Percentiles rank a stretch among this genome's conserved stretches.
Conservation (phyloP, 1,140 invertebrate species). For the Nomia melanderi region DNA sequence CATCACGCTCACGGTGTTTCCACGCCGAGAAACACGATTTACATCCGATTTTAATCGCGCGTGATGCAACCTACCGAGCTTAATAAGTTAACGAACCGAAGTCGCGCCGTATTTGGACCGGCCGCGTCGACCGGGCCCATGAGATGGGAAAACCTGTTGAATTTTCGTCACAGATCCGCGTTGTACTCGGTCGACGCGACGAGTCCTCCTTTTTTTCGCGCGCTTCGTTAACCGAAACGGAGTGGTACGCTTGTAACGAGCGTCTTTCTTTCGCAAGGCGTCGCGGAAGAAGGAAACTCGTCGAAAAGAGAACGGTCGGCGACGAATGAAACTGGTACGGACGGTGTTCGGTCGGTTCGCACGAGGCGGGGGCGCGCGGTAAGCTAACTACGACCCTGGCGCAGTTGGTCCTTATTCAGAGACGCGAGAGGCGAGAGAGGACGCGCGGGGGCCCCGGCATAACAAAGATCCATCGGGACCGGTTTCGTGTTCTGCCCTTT, state of each 20-base stretch:
- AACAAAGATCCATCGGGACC: conserved; percentile 80
- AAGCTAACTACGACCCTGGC: conserved; percentile 51
- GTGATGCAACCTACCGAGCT: conserved; percentile 34
- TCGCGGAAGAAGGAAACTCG: not conserved
- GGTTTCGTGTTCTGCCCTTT: conserved; percentile 75
- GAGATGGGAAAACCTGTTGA: not conserved
- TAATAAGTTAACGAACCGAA: conserved; percentile 34
- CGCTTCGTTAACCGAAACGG: not conserved
- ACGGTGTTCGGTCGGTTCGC: not conserved
- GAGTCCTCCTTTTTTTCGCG: not conserved
- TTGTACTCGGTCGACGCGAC: not conserved
- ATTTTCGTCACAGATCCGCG: too few species aligned
- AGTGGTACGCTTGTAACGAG: too few species aligned
- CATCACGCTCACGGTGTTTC: conserved; percentile 5
- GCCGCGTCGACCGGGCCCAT: not conserved
- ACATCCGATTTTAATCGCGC: conserved; percentile 50
- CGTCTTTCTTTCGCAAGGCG: too few species aligned
- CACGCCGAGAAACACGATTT: conserved; percentile 29
- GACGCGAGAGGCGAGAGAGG: conserved; percentile 32
- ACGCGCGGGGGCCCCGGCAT: conserved; percentile 56
- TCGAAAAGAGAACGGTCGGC: not conserved
- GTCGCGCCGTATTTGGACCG: not conserved
- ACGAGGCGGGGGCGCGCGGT: not conserved
- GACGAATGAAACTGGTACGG: not conserved
- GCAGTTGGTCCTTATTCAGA: conserved; percentile 54